Percentiles rank a stretch among this genome's conserved stretches.
phyloP scores from a whole-genome alignment of 1,140 invertebrate species.

The Mycetomoellerius zeteki region DNA sequence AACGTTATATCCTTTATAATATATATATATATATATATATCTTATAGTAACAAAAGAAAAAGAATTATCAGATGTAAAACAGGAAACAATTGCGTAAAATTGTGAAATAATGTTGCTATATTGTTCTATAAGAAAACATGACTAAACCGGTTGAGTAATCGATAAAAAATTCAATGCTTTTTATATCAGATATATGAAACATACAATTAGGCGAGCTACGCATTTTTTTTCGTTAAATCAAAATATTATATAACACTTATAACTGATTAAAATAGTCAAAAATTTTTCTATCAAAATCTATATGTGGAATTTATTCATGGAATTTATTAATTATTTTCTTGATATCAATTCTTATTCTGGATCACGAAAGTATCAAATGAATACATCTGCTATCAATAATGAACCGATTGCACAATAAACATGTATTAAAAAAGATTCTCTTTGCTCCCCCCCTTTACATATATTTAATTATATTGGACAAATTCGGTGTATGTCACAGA shows the following conservation, averaged over 20 bases:
- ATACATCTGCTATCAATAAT: neutral
- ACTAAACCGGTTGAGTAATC: neutral
- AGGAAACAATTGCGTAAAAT: constrained; percentile 19
- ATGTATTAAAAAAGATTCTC: neutral
- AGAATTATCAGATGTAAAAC: neutral
- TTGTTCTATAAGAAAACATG: constrained; percentile 6
- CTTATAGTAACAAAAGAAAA: neutral
- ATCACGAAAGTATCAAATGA: neutral
- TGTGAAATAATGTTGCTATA: neutral
- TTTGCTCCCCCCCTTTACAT: neutral
- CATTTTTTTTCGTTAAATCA: neutral
- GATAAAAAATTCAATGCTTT: neutral
- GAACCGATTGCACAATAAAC: constrained; percentile 22
- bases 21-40: neutral
- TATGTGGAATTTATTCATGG: neutral
- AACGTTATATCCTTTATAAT: constrained; percentile 26
- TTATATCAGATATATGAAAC: neutral
- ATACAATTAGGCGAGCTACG: neutral
- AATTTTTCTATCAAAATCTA: constrained; percentile 2
- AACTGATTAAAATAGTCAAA: constrained; percentile 5
- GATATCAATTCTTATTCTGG: constrained; percentile 12
- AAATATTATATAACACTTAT: neutral
- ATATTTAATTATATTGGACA: constrained; percentile 26
- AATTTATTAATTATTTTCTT: neutral
- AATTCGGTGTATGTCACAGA: neutral